These are phyloP conservation scores for Tragelaphus scriptus DNA, from an alignment of 2,113 vertebrate genomes.

Conservation along the genomic window DNA sequence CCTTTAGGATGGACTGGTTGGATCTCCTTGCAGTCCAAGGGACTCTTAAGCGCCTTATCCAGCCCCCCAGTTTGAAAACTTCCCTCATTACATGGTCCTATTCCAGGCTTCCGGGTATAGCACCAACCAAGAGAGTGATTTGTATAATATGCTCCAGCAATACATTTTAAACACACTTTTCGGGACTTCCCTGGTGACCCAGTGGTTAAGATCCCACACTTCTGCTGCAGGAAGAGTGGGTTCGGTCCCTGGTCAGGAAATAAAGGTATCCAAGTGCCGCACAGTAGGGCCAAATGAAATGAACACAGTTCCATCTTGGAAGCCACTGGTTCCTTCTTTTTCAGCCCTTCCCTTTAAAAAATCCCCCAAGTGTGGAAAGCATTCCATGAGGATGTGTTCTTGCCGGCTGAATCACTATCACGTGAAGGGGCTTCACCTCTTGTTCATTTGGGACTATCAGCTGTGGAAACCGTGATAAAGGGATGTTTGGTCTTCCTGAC, in stretches of 20 bases:
- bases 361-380: background rate
- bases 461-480: background rate
- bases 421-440: accelerated
- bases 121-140: background rate
- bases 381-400: accelerated
- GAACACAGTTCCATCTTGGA: background rate
- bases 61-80: background rate
- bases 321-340: background rate
- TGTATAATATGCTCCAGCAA: background rate
- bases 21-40: background rate
- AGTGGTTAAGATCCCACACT: background rate
- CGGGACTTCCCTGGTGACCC: background rate
- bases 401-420: accelerated
- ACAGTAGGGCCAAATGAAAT: background rate
- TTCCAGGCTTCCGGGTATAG: background rate
- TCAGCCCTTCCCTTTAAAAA: background rate
- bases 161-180: background rate
- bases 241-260: background rate
- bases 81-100: background rate
- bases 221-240: accelerated
- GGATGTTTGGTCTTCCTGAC: background rate
- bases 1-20: background rate
- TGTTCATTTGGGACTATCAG: accelerated
- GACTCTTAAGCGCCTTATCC: background rate
- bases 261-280: background rate